These are phyloP conservation scores for Meles meles DNA, from an alignment of 2,113 vertebrate genomes.

Conservation along the genomic window DNA sequence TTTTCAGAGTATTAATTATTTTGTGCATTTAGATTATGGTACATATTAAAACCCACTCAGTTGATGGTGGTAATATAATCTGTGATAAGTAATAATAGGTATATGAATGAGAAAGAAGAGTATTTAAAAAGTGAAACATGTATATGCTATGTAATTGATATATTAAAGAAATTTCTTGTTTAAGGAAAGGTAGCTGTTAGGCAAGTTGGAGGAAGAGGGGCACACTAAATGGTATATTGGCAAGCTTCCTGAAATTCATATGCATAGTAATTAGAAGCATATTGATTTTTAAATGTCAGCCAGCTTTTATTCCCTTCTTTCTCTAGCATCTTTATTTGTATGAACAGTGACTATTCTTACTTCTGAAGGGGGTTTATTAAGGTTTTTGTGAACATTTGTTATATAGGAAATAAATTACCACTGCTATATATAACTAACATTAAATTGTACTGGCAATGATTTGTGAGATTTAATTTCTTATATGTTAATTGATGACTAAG, in stretches of 20 bases:
- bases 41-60: slow-evolving; percentile 29
- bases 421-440: slow-evolving; percentile 3
- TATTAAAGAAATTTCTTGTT: slow-evolving; percentile 17
- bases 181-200: slow-evolving; percentile 52
- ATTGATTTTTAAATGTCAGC: slow-evolving; percentile 61
- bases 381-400: slow-evolving; percentile 51
- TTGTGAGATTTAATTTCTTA: slow-evolving; percentile 37
- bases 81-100: slow-evolving; percentile 25
- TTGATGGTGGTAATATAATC: neutral
- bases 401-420: slow-evolving; percentile 37
- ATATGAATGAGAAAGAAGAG: slow-evolving; percentile 9
- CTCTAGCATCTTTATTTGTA: slow-evolving; percentile 13
- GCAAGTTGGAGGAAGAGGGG: neutral
- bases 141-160: neutral
- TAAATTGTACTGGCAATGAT: slow-evolving; percentile 35
- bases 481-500: slow-evolving; percentile 24
- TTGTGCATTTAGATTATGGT: slow-evolving; percentile 36
- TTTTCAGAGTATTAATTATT: slow-evolving; percentile 35
- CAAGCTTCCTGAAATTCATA: slow-evolving; percentile 30
- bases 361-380: slow-evolving; percentile 29
- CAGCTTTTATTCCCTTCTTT: slow-evolving; percentile 60
- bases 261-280: slow-evolving; percentile 32
- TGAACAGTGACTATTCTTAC: slow-evolving; percentile 44
- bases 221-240: slow-evolving; percentile 5
- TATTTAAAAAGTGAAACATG: slow-evolving; percentile 38